Base-by-base conservation (phyloP, 64 coral and sea anemone genomes). In the Pocillopora damicornis region DNA sequence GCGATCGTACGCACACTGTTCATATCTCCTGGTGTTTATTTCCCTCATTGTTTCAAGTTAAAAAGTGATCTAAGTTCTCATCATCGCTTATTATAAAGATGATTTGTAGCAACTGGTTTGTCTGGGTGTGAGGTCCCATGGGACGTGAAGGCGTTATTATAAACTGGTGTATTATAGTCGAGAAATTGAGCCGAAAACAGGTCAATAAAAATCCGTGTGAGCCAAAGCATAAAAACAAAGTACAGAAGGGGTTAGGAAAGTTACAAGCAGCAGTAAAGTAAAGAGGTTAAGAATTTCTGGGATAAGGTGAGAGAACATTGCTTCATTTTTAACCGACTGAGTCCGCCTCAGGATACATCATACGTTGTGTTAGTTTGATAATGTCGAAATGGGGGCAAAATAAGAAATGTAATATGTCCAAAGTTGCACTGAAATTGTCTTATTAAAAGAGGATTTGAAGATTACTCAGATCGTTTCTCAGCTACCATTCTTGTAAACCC, bases 111-210 rank as follows among this genome's bases (percentile, higher is more conserved):
- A 51, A 51, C 71, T 20, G 36, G 37, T 85, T 71, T 72, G 61
- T 72, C 61, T 85, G 81, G 81, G 81, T 72, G 81, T 85, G 81
- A 71, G 30, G 11, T 72, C 81, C 81, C 81, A 65, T 26, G 81
- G 81, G 64, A 85, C 23, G 38, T 36, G 17, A 85, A 85, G 80
- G 81, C 64, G 64, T 66, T 68, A 73, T 25, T 72, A 37, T 26
- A 5, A 85, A 85, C 36, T 13, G 68, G 3, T 58, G 35, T n/a
- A 18, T 37, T 6, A 37, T 81, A 63, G 63, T 15, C 38, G 15
- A 45, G 13, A 68, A 38, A 83, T 67, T 35, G 80, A 83, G 62
- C 61, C 35, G 63, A 67, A 22, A 63, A 67, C 15, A 67, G 51
- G 10, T 45, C 1, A 45, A 42, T 83, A 83, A 37, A 83, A 36